Percentiles rank a stretch among this genome's conserved stretches.
Evolutionary conservation across 2,797 vertebrate genomes (phyloP).

Genomic region (Anomalospiza imberbis): DNA sequence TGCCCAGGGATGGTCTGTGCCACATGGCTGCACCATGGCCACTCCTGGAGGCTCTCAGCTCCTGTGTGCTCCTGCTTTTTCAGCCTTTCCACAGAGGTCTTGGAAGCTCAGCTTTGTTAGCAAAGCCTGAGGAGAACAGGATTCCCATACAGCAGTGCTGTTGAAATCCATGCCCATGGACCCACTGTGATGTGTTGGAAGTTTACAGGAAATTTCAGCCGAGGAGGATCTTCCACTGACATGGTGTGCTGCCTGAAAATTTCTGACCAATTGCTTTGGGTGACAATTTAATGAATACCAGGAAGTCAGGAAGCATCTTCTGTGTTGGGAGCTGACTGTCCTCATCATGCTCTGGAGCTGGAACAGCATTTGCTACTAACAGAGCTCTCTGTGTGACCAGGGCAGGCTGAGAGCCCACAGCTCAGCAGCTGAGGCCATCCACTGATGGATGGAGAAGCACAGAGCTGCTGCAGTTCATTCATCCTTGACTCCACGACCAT

Average conservation of each 20-base stretch:
- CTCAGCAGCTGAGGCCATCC: not conserved
- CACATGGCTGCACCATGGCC: rapidly evolving
- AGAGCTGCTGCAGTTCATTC: not conserved
- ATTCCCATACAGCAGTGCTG: not conserved
- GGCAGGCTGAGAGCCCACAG: not conserved
- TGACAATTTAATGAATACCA: not conserved
- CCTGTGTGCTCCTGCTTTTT: not conserved
- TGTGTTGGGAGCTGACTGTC: not conserved
- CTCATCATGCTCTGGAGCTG: not conserved
- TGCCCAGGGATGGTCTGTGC: not conserved
- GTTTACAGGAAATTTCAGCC: not conserved
- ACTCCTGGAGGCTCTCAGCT: not conserved
- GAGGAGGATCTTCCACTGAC: not conserved
- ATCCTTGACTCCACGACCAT: not conserved
- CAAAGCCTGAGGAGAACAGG: not conserved
- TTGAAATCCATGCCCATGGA: rapidly evolving
- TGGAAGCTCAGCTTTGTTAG: not conserved
- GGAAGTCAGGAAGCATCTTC: not conserved
- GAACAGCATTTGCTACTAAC: not conserved
- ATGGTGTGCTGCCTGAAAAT: not conserved
- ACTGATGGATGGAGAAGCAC: not conserved
- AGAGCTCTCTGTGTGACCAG: not conserved
- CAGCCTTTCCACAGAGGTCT: not conserved
- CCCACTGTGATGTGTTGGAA: not conserved
- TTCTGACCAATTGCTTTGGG: not conserved